Percentiles rank a stretch among this genome's conserved stretches.
These are phyloP conservation scores for Notiomystis cincta DNA, from an alignment of 2,113 vertebrate species.

Conservation along the genomic window DNA sequence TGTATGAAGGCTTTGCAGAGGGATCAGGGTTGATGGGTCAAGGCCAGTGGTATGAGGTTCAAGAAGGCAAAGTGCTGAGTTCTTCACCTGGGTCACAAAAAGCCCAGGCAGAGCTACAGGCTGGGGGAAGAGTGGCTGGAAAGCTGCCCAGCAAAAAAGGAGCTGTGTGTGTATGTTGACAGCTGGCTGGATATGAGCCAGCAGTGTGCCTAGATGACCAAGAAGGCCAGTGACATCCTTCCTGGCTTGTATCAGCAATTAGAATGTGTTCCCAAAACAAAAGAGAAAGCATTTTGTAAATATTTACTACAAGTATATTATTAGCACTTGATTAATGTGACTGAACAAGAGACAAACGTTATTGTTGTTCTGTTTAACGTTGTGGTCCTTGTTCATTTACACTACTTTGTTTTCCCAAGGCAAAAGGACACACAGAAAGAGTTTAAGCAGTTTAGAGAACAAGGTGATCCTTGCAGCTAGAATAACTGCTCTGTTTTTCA, in stretches of 20 bases:
- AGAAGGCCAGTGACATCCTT: neutral
- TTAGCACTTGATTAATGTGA: neutral
- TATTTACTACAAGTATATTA: neutral
- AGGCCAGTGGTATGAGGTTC: neutral
- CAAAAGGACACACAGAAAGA: neutral
- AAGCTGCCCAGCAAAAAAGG: neutral
- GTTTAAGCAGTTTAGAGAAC: neutral
- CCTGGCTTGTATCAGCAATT: neutral
- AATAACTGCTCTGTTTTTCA: neutral
- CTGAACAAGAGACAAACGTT: neutral
- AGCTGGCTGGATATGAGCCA: neutral
- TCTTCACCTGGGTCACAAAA: neutral
- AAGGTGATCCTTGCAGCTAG: neutral
- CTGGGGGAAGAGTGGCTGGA: neutral
- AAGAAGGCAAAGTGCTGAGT: neutral
- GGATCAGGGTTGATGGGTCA: neutral
- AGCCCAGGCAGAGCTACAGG: neutral
- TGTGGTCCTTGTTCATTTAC: neutral
- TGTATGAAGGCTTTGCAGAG: neutral
- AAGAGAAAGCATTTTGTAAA: neutral
- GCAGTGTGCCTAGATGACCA: neutral
- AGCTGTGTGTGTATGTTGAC: neutral
- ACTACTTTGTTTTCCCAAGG: neutral
- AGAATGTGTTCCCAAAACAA: neutral
- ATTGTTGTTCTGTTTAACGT: neutral